These are phyloP conservation scores for Apoda limacodes DNA, from an alignment of 2,888 invertebrate genomes.

Conservation along the genomic window DNA sequence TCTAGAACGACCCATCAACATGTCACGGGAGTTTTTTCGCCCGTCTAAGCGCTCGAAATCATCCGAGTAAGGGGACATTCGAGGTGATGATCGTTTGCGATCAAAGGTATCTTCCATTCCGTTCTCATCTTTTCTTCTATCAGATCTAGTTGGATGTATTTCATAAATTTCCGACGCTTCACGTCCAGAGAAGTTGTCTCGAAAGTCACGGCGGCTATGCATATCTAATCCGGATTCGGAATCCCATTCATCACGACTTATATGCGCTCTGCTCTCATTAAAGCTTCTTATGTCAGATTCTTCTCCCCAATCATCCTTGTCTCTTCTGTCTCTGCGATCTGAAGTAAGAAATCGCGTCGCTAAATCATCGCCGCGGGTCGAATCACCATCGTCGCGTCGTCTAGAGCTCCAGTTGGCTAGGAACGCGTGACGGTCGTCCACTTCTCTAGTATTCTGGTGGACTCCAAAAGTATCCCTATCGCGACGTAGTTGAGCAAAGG, in stretches of 20 bases:
- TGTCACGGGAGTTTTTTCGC: constrained; percentile 60
- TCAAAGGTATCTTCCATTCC: constrained; percentile 45
- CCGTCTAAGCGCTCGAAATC: constrained; percentile 61
- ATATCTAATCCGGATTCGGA: constrained; percentile 54
- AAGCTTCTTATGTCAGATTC: constrained; percentile 48
- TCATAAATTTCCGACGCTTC: constrained; percentile 62
- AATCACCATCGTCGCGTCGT: constrained; percentile 49
- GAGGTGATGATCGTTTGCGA: constrained; percentile 47
- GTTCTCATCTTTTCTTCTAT: constrained; percentile 47
- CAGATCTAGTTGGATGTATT: constrained; percentile 46
- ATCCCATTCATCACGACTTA: constrained; percentile 58
- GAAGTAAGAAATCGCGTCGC: constrained; percentile 55
- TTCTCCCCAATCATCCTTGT: constrained; percentile 55
- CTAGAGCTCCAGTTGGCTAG: constrained; percentile 63
- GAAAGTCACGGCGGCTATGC: constrained; percentile 36
- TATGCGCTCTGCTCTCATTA: constrained; percentile 40
- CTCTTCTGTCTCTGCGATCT: constrained; percentile 43
- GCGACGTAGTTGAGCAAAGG: constrained; percentile 76
- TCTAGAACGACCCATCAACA: constrained; percentile 55
- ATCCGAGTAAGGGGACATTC: constrained; percentile 47
- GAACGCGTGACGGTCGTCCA: constrained; percentile 64
- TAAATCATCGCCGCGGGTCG: constrained; percentile 44
- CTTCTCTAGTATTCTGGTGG: constrained; percentile 74
- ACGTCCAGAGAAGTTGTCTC: constrained; percentile 50
- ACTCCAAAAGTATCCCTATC: constrained; percentile 81